Evolutionary conservation across 2,113 vertebrate genomes (phyloP), one percentile per base, ranked within the genome.

Genomic region (Corvus moneduloides): DNA sequence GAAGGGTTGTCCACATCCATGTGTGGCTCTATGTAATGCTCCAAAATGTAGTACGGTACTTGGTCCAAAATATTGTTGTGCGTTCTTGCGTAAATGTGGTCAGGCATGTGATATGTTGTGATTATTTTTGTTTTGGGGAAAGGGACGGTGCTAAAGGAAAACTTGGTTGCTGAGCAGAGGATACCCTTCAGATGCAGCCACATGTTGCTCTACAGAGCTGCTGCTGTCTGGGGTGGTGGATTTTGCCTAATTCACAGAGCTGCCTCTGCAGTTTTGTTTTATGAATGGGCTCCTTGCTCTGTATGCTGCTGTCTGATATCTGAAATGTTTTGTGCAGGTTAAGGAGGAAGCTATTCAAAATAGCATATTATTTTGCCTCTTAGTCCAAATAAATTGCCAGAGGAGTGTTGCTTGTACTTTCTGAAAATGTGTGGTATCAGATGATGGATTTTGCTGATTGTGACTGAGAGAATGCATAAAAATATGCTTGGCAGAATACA

Each of bases 31-130:
- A 52, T 83, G 43, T 89, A 72, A 93, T 32, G 46, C 43, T 93
- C 51, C 61, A 63, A 95, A 94, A 73, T 27, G 39, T 68, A 76
- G 75, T 81, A 69, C 9, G 91, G 33, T 79, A 85, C 93, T 71
- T 69, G 75, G 49, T 98, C 92, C 95, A 66, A 96, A 97, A 96
- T 96, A 83, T 80, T 91, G 58, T 93, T 89, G 87, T 88, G 80
- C 81, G 35, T 74, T 94, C 79, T 93, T 96, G 82, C 26, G 63
- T 96, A 88, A 93, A 89, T 33, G 61, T 79, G 89, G 59, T 93
- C 84, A 87, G 80, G 93, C 94, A 92, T 96, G 92, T 88, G 93
- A 54, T 89, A 91, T 44, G 62, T 92, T 94, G 79, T 92, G 92
- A 83, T 92, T 83, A 23, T 84, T 90, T 90, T 91, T 95, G 72